Evolutionary conservation across 2,113 vertebrate genomes (phyloP).

Genomic region (Symphodus melops): DNA sequence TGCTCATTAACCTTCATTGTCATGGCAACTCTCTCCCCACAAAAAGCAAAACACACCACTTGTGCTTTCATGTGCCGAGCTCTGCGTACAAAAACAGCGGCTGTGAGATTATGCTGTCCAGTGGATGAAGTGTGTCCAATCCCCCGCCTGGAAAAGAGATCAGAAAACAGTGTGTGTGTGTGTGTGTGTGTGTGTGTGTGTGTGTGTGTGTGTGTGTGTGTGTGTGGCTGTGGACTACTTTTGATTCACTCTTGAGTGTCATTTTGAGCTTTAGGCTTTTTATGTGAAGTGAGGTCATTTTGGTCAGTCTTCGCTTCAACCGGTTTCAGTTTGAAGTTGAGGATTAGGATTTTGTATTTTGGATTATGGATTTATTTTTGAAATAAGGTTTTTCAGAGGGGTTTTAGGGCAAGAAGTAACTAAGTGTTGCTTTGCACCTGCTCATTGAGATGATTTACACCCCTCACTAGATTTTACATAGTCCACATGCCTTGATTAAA

Average conservation of each 20-base stretch:
- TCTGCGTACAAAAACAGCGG: slow-evolving; percentile 18
- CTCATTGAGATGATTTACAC: slow-evolving; percentile 15
- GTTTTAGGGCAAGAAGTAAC: slow-evolving; percentile 29
- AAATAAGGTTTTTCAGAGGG: slow-evolving; percentile 43
- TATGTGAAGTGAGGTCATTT: slow-evolving; percentile 39
- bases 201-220: no score
- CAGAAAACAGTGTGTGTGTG: slow-evolving; percentile 15
- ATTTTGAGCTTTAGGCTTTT: slow-evolving; percentile 39
- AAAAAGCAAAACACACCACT: slow-evolving; percentile 6
- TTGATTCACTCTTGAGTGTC: slow-evolving; percentile 40
- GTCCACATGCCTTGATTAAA: background rate
- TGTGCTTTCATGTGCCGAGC: slow-evolving; percentile 24
- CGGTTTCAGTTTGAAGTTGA: slow-evolving; percentile 29
- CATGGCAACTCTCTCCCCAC: slow-evolving; percentile 21
- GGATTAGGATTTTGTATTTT: slow-evolving; percentile 63
- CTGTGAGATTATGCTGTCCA: slow-evolving; percentile 62
- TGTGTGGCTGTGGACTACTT: slow-evolving; percentile 14
- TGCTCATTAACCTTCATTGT: slow-evolving; percentile 60
- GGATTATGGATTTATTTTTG: slow-evolving; percentile 63
- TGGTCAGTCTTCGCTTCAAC: slow-evolving; percentile 31
- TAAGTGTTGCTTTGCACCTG: slow-evolving; percentile 5
- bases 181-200: slow-evolving; percentile 6
- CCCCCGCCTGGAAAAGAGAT: slow-evolving; percentile 51
- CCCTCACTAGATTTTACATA: slow-evolving; percentile 2
- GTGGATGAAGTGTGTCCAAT: slow-evolving; percentile 67